Base-by-base conservation (phyloP, 2,888 invertebrate species). In the Drosophila macrothrix region DNA sequence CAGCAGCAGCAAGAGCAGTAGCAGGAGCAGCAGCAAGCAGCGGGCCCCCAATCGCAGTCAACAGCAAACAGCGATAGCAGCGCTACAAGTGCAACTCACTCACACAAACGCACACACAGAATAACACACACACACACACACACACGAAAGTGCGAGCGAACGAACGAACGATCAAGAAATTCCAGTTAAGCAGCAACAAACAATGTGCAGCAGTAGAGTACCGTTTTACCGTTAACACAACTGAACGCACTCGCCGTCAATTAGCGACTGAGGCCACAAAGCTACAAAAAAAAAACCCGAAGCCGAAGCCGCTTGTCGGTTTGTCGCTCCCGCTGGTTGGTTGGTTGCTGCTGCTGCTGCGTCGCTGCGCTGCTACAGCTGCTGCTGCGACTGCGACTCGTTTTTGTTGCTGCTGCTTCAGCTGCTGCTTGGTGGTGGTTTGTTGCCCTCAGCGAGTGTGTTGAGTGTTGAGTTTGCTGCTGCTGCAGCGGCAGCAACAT, bases 31-130 rank as follows among this genome's bases (percentile, higher is more conserved):
- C 43, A 31, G 50, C 55, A n/a, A 25, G 46, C 59, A 49, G 65
- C 68, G 46, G 72, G 68, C 69, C 61, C 49, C 65, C 83, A 74
- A 73, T 62, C 70, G 63, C 52, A 65, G 73, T 52, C 16, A 64
- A 69, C 70, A 78, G 71, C 71, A 75, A 46, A 77, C 80, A 76
- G 78, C 80, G 78, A 33, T 28, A 56, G 85, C 85, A 87, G 85
- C 85, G 90, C 91, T 85, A 88, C 88, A 86, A 90, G 90, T 90
- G 79, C 84, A 84, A 59, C 76, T 80, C 76, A 74, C 59, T 64
- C 46, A 68, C 61, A 65, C 39, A 19, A 37, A 59, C 52, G 67
- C 73, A 73, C 53, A 72, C 69, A 65, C 64, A 33, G 4, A 9
- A 37, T n/a, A 54, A 68, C 50, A 67, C 66, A 56, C 25, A 35